phyloP scores from a whole-genome alignment of 2,888 invertebrate genomes.

The Rotaria sp. region DNA sequence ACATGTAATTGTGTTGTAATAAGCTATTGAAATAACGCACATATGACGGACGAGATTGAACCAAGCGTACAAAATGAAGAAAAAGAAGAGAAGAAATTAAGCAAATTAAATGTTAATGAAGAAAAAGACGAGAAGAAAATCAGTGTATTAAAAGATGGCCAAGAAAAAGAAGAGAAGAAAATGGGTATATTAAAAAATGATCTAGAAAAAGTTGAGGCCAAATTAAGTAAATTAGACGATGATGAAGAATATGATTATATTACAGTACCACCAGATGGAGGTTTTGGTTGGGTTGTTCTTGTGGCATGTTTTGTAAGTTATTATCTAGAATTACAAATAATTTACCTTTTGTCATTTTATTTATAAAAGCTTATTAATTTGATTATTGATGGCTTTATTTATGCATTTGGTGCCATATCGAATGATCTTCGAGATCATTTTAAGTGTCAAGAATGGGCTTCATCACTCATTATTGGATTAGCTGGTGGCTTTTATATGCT shows the following conservation, averaged over 20 bases:
- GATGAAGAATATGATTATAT: constrained; percentile 27
- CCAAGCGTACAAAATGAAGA: not conserved
- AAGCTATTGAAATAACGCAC: not conserved
- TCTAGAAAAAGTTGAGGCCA: too few relatives aligned
- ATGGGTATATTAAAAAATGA: not conserved
- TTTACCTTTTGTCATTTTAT: not conserved
- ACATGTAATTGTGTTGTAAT: not conserved
- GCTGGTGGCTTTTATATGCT: constrained; percentile 83
- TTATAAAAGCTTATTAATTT: constrained; percentile 60
- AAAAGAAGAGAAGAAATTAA: not conserved
- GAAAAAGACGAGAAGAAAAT: too few relatives aligned
- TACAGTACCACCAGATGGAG: constrained; percentile 28
- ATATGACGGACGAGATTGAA: not conserved
- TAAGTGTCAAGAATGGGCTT: constrained; percentile 67
- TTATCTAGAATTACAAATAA: not conserved
- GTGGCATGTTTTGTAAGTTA: not conserved
- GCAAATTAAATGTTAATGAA: too few relatives aligned
- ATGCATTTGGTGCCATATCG: constrained; percentile 74
- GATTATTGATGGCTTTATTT: constrained; percentile 86
- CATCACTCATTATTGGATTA: constrained; percentile 78
- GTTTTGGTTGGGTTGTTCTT: constrained; percentile 7
- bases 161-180: too few relatives aligned
- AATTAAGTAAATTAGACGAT: not conserved
- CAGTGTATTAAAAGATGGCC: not conserved
- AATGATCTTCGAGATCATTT: constrained; percentile 66